These are phyloP conservation scores for Pithys albifrons DNA, from an alignment of 2,113 vertebrate genomes.

Conservation along the genomic window DNA sequence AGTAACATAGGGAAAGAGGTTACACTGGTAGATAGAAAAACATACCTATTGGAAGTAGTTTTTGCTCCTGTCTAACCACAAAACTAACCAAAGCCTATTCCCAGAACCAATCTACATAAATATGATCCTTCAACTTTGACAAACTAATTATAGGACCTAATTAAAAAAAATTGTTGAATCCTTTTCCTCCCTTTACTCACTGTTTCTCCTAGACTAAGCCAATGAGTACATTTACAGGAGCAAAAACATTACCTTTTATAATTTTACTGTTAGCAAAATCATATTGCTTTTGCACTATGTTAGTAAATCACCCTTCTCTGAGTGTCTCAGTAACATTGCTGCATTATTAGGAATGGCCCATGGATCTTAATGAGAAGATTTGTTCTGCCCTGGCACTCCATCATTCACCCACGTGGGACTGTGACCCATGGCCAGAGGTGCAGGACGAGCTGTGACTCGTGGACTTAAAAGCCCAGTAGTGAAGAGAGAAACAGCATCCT, in stretches of 20 bases:
- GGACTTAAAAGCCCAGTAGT: neutral
- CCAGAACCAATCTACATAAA: neutral
- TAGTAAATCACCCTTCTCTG: neutral
- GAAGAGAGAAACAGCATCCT: neutral
- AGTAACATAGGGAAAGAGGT: neutral
- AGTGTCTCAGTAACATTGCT: neutral
- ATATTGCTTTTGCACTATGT: neutral
- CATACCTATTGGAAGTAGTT: neutral
- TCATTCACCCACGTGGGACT: rapidly evolving
- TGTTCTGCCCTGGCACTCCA: neutral
- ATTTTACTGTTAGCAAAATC: neutral
- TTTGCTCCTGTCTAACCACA: neutral
- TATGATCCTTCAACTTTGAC: neutral
- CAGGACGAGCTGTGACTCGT: rapidly evolving
- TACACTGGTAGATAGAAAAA: neutral
- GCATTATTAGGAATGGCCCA: neutral
- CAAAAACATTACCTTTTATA: neutral
- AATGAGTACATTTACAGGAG: neutral
- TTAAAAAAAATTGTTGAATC: neutral
- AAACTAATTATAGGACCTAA: neutral
- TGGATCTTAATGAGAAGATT: neutral
- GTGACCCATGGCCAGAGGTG: rapidly evolving
- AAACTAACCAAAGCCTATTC: neutral
- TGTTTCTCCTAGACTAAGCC: neutral
- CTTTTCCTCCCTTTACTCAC: neutral